Base-by-base conservation (phyloP, 1,140 invertebrate genomes). In the Magallana ariakensis region DNA sequence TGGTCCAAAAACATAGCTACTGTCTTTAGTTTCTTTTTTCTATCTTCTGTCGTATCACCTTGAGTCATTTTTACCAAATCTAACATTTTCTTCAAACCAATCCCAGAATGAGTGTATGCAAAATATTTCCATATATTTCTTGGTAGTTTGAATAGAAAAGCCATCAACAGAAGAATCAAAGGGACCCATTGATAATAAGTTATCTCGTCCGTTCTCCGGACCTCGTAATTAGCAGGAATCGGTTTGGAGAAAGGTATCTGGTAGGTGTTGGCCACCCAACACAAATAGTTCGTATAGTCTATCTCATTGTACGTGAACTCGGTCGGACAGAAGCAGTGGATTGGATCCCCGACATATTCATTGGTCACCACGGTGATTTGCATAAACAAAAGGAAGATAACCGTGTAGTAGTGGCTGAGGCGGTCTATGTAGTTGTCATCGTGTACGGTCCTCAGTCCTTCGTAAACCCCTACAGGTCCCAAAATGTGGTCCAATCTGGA, bases 161-260 rank as follows among this genome's bases (percentile, higher is more conserved):
- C 98, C 97, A 99, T 96, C 16, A 95, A 90, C 5, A 95, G 85
- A 9, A 95, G 88, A 54, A 95, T 94, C 56, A 95, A 92, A 0
- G 95, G 95, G 8, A 95, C 94, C 95, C 95, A 95, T 91, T 95
- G 95, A 90, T 95, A 95, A 85, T 95, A 95, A 9, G 86, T 85
- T 56, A 95, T 94, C n/a, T 90, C 84, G 2, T 81, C 53, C 1
- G 75, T 83, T 26, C 87, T 46, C 10, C 90, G 75, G 7, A 85
- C 53, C 5, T 84, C 58, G 13, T 85, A 57, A 10, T 88, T 66
- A 13, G 75, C 53, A 9, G 91, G 91, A 22, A 95, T 94, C 75
- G 90, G 88, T n/a, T 93, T 92, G 22, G 93, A 92, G 89, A 94
- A 92, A 56, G 95, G 95, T 22, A 95, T 87, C 82, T 94, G 94